Conservation (phyloP, 1,140 invertebrate genomes). For the Ctenoplectra terminalis region DNA sequence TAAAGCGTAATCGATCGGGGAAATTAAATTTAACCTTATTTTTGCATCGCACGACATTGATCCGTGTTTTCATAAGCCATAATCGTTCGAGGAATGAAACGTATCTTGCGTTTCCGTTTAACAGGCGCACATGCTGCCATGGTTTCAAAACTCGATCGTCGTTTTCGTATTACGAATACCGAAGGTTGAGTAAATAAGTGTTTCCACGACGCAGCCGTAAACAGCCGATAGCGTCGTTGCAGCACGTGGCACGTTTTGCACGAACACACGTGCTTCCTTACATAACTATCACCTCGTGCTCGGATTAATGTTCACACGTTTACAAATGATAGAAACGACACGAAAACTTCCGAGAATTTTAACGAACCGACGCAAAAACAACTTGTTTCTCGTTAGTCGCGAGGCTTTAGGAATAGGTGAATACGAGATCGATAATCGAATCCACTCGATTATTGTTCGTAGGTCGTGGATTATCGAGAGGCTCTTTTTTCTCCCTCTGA, state of each 20-base stretch:
- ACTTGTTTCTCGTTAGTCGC: neutral
- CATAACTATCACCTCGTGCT: constrained; percentile 11
- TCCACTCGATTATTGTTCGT: neutral
- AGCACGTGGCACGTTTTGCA: constrained; percentile 37
- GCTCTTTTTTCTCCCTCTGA: neutral
- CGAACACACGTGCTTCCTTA: constrained; percentile 36
- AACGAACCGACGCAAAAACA: neutral
- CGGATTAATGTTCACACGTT: constrained; percentile 14
- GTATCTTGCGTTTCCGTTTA: neutral
- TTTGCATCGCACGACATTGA: neutral
- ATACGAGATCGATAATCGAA: neutral
- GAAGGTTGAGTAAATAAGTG: constrained; percentile 10
- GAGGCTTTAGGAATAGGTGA: neutral
- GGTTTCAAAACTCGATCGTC: neutral
- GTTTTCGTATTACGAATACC: neutral
- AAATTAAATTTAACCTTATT: neutral
- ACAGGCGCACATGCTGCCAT: neutral
- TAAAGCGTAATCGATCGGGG: neutral
- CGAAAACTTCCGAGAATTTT: neutral
- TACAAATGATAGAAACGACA: neutral
- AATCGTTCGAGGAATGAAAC: neutral
- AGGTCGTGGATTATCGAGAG: neutral
- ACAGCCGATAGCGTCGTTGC: neutral
- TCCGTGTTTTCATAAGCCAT: neutral
- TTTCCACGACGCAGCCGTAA: neutral